Percentiles rank a stretch among this genome's conserved stretches.
These are phyloP conservation scores for Caenorhabditis sp. DNA, from an alignment of 2,888 invertebrate genomes.

Conservation along the genomic window DNA sequence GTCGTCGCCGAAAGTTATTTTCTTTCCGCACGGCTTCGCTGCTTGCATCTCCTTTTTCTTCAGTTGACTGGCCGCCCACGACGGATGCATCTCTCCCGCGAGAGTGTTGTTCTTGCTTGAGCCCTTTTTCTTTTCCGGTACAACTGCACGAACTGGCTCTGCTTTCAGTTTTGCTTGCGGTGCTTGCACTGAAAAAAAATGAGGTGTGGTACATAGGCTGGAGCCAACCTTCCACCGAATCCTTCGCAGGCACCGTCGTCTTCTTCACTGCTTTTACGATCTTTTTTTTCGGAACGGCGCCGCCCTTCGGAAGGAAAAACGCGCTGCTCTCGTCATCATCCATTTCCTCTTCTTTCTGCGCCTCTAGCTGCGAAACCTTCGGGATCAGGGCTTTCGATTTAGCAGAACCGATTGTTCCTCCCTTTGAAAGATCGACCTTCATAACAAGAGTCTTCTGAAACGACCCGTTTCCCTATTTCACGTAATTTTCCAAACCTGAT, in stretches of 20 bases:
- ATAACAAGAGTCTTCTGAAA: slow-evolving; percentile 36
- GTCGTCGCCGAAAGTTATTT: slow-evolving; percentile 50
- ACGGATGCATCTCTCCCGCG: slow-evolving; percentile 50
- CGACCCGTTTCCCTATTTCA: neutral
- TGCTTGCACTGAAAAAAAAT: no score
- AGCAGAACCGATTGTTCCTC: slow-evolving; percentile 32
- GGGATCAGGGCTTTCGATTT: neutral
- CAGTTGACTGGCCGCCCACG: slow-evolving; percentile 47
- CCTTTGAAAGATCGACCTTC: slow-evolving; percentile 44
- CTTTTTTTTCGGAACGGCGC: neutral
- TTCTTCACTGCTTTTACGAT: neutral
- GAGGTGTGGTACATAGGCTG: no score
- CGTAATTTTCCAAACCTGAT: neutral
- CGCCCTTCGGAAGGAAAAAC: slow-evolving; percentile 43
- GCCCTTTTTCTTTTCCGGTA: slow-evolving; percentile 22
- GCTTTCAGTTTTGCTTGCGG: no score
- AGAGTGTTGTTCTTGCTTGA: slow-evolving; percentile 23
- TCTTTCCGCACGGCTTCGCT: slow-evolving; percentile 55
- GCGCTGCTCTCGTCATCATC: slow-evolving; percentile 32
- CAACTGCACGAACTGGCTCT: neutral
- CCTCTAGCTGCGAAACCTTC: neutral
- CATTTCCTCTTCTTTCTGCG: neutral
- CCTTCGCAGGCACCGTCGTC: no score
- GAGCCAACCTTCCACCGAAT: no score
- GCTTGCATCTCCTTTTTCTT: slow-evolving; percentile 45